phyloP scores from a whole-genome alignment of 37 sponge, comb jelly and placozoan species.

The Cliona cf. orientalis region DNA sequence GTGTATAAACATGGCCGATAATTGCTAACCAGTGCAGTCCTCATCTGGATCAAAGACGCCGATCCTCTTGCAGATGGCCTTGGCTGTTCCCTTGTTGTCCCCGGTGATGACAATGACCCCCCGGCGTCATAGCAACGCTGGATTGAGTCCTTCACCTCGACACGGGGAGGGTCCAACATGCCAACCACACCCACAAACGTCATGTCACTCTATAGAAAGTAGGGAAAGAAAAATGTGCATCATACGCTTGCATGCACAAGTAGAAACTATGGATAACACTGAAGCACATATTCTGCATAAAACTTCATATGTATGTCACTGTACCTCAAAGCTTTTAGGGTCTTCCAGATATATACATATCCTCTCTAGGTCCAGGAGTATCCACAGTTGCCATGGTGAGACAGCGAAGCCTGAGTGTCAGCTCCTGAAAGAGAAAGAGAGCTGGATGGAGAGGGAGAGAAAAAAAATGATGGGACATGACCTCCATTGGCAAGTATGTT shows the following conservation, averaged over 20 bases:
- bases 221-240: background rate
- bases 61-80: constrained; percentile 97
- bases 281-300: background rate
- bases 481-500: no score
- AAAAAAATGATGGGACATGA: background rate
- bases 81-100: constrained; percentile 99
- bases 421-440: constrained; percentile 51
- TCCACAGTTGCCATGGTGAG: constrained; percentile 95
- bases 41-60: constrained; percentile 91
- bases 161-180: constrained; percentile 98
- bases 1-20: background rate
- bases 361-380: constrained; percentile 69
- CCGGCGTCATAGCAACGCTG: constrained; percentile 86
- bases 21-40: constrained; percentile 51
- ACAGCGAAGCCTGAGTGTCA: constrained; percentile 96
- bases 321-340: constrained; percentile 87
- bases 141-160: constrained; percentile 90
- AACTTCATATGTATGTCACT: background rate
- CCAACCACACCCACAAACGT: constrained; percentile 99
- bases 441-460: background rate
- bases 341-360: constrained; percentile 92
- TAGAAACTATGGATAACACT: no score
- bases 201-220: constrained; percentile 85
- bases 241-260: background rate
- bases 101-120: constrained; percentile 99